Evolutionary conservation across 2,113 vertebrate species (phyloP).

Genomic region (Paramormyrops kingsleyae): DNA sequence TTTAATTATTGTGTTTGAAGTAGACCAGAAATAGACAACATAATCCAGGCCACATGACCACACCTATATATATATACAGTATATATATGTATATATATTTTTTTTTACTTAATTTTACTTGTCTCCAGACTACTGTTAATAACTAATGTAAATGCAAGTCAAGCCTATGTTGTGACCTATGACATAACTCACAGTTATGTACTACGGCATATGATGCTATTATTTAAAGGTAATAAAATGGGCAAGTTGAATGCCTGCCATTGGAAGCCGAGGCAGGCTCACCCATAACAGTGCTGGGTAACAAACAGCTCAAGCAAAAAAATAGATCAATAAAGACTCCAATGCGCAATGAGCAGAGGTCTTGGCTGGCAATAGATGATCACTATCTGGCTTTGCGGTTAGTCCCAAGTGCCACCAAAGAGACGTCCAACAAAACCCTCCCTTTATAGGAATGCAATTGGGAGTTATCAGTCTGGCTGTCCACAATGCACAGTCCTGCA

Average conservation of each 20-base stretch:
- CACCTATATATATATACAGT: too few relatives aligned
- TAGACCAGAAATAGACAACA: background rate
- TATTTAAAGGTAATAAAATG: background rate
- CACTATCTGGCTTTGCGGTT: too few relatives aligned
- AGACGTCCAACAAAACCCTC: background rate
- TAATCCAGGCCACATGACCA: too few relatives aligned
- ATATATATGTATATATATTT: too few relatives aligned
- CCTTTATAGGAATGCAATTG: background rate
- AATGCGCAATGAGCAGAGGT: background rate
- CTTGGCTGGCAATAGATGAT: background rate
- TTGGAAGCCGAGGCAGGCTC: background rate
- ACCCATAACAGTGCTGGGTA: background rate
- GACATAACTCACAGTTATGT: background rate
- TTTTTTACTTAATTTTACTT: too few relatives aligned
- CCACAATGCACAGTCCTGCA: background rate
- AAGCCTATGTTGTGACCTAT: background rate
- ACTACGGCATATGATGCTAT: too few relatives aligned
- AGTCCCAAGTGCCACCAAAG: background rate
- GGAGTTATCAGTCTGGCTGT: background rate
- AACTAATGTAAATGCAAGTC: background rate
- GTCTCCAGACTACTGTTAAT: background rate
- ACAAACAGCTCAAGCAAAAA: background rate
- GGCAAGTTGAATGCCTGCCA: background rate
- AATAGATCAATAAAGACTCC: background rate
- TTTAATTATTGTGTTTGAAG: background rate